These are phyloP conservation scores for Climacteris rufus DNA, from an alignment of 2,113 vertebrate genomes.

Conservation along the genomic window DNA sequence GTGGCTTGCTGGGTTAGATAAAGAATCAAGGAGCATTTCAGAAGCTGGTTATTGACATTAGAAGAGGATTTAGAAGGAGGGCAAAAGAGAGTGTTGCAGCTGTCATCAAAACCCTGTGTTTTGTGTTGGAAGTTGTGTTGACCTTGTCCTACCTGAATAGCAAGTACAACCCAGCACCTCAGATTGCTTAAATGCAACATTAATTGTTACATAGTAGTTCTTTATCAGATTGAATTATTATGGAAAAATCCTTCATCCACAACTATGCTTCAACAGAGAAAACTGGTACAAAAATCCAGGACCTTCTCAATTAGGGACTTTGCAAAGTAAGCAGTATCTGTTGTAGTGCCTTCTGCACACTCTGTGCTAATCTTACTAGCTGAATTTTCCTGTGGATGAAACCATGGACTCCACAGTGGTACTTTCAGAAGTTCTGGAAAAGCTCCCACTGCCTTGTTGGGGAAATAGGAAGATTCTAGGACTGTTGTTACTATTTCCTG, in stretches of 20 bases:
- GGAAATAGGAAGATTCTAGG: background rate
- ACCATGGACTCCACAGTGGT: background rate
- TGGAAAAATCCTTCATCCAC: background rate
- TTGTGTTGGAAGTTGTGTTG: background rate
- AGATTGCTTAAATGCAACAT: background rate
- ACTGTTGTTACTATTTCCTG: background rate
- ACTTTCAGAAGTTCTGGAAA: background rate
- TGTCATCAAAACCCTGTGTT: background rate
- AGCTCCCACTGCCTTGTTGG: rapidly evolving
- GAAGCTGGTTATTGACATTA: background rate
- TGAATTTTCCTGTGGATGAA: background rate
- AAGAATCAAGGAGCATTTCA: background rate
- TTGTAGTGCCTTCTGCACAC: background rate
- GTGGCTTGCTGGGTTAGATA: background rate
- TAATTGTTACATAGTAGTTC: background rate
- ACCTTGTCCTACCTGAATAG: background rate
- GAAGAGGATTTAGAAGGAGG: background rate
- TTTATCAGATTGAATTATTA: background rate
- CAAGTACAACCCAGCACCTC: background rate
- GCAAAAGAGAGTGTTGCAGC: background rate
- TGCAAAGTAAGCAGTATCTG: background rate
- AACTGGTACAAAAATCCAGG: background rate
- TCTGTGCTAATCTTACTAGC: background rate
- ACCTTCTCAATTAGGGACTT: background rate
- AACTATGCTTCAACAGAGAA: background rate